Evolutionary conservation across 2,888 invertebrate genomes (phyloP), one percentile per base, ranked within the genome.

Genomic region (Palloptera scutellata): DNA sequence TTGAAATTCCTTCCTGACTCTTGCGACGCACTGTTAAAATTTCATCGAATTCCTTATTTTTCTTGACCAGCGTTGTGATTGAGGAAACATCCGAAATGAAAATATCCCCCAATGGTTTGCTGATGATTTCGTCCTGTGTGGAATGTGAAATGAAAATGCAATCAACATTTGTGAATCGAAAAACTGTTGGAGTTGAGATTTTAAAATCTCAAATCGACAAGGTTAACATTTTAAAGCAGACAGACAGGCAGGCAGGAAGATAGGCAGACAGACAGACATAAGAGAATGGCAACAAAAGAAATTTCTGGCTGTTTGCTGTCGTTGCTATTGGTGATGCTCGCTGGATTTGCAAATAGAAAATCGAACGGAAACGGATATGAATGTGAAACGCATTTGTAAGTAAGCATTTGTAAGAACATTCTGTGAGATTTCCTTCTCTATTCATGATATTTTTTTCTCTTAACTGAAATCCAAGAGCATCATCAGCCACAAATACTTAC

Each of bases 1-100:
- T 89, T 64, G 91, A 89, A 61, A 94, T 87, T 13, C 90, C 89
- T 65, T 96, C 96, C 75, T 92, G 92, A 81, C 90, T 91, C 86
- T 92, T 92, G 78, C 92, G 88, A 75, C 89, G 88, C 78, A 92
- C 89, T 67, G 90, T 89, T 79, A 91, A 86, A 72, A 89, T 88
- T 45, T 94, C 93, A 82, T 91, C 91, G 88, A 92, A 94, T 81
- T 94, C 93, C 66, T 91, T 88, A 9, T 89, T 89, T 74, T 90
- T 86, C 75, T 88, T 87, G 74, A 91, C 85, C 66, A 89, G 89
- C 69, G 88, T 88, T 68, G 88, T 87, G n/a, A 91, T 89, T 81
- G 87, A 80, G 65, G 83, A 80, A 60, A 84, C 80, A 81, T 77
- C 87, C 79, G 81, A 86, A 78, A 82, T 76, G 71, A 84, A 83